Evolutionary conservation across 2,113 vertebrate species (phyloP).

Genomic region (Picathartes gymnocephalus): DNA sequence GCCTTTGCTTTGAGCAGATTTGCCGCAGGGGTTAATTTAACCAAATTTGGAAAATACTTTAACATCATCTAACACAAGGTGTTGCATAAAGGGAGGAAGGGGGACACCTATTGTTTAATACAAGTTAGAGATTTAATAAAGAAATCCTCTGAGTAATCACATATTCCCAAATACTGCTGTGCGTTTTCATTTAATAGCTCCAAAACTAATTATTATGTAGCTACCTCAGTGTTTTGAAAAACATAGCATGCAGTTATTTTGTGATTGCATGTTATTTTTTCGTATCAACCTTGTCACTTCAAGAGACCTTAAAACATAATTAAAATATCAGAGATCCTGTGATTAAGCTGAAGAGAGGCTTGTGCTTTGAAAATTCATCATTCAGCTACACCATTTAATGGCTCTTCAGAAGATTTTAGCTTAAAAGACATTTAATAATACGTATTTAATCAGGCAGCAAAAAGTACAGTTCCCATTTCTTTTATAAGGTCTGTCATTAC

Average conservation of each 20-base stretch:
- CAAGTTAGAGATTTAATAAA: constrained; percentile 4
- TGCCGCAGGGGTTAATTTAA: neutral
- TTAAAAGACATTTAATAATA: constrained; percentile 7
- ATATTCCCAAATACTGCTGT: neutral
- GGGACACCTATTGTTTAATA: neutral
- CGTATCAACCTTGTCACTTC: constrained; percentile 31
- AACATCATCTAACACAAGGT: neutral
- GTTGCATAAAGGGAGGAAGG: neutral
- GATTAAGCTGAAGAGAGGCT: neutral
- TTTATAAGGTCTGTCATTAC: neutral
- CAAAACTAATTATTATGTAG: constrained; percentile 36
- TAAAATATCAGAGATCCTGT: constrained; percentile 1
- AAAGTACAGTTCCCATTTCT: neutral
- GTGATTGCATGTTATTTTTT: constrained; percentile 26
- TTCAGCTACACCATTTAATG: neutral
- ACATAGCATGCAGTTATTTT: constrained; percentile 12
- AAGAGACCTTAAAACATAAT: constrained; percentile 3
- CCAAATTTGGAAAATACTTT: neutral
- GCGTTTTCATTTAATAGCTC: neutral
- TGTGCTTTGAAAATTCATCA: neutral
- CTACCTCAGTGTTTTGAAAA: constrained; percentile 22
- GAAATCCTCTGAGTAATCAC: constrained; percentile 6
- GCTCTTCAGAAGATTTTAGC: neutral
- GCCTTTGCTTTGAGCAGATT: neutral
- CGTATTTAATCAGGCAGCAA: neutral